phyloP scores from a whole-genome alignment of 1,140 invertebrate genomes.

The Hirudo medicinalis region DNA sequence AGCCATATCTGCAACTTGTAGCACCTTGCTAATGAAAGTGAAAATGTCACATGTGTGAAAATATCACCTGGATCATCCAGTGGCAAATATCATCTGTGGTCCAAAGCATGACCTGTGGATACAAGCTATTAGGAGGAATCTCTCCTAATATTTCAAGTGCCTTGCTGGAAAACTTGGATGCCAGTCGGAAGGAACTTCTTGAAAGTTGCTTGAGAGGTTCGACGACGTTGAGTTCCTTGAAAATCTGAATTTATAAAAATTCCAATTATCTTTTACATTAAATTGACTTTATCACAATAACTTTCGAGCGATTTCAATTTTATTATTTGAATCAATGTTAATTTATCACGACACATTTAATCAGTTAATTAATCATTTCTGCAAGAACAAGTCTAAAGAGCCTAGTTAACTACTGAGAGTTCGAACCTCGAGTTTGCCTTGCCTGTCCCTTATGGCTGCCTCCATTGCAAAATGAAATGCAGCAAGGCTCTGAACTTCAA shows the following conservation, averaged over 20 bases:
- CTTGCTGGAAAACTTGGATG: slow-evolving; percentile 90
- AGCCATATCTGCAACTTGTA: too few species aligned
- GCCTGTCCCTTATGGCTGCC: slow-evolving; percentile 89
- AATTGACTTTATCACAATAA: background rate
- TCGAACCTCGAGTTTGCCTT: slow-evolving; percentile 69
- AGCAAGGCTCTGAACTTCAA: slow-evolving; percentile 87
- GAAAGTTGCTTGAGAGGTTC: slow-evolving; percentile 89
- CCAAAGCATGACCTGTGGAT: slow-evolving; percentile 95
- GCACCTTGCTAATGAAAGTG: background rate
- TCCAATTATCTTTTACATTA: background rate
- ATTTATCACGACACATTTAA: background rate
- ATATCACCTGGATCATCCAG: slow-evolving; percentile 87
- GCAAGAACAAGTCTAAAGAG: background rate
- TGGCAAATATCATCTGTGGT: slow-evolving; percentile 85
- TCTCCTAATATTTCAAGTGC: slow-evolving; percentile 87
- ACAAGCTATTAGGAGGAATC: slow-evolving; percentile 88
- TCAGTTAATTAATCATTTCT: background rate
- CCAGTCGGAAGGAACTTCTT: slow-evolving; percentile 90
- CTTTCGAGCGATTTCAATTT: background rate
- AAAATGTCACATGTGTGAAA: background rate
- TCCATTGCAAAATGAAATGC: slow-evolving; percentile 99
- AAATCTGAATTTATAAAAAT: slow-evolving; percentile 47
- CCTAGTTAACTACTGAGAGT: background rate
- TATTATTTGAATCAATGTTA: background rate
- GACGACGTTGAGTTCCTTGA: slow-evolving; percentile 84